Evolutionary conservation across 2,113 vertebrate species (phyloP), one percentile per base, ranked within the genome.

Genomic region (Malurus melanocephalus): DNA sequence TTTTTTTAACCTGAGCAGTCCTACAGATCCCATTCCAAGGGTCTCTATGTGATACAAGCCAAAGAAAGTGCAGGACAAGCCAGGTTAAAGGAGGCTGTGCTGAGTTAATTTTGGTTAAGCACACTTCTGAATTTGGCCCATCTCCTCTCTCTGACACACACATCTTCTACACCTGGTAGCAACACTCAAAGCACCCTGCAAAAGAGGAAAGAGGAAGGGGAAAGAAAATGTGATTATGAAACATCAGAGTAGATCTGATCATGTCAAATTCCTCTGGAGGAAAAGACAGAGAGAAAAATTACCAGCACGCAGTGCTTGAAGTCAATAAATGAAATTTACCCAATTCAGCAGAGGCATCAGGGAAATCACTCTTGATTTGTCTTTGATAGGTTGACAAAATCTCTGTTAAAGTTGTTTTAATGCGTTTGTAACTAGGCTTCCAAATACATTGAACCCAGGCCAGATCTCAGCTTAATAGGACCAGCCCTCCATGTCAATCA

Each of bases 311-410:
- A 74, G 85, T 33, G 64, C 94, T 97, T 86, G 79, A 86, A 95
- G 93, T 95, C 94, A 93, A 84, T 95, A 95, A 95, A 94, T 82
- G 91, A 94, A 96, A 95, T 95, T 90, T 94, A 92, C 71, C 76
- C 85, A 88, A 90, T 95, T 94, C 92, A 93, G 72, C 85, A 75
- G 88, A 89, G 90, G 75, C 89, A 79, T 68, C 26, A 60, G 87
- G 91, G 88, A 95, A 95, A 94, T 93, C 93, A 92, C 78, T 87
- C 93, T 96, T 83, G 69, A 88, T 95, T 95, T 92, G 93, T 90
- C 94, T 95, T 95, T 95, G 92, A 95, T 94, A 93, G 92, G 83
- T 85, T 96, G 93, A 96, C 93, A 96, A 87, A 96, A 94, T 95
- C 96, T 94, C 95, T 88, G 89, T 94, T 88, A 67, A 88, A 83